A percentile compares a stretch with the other conserved stretches of the same genome.
phyloP scores from a whole-genome alignment of 2,113 vertebrate genomes.

The Gasterosteus nipponicus region DNA sequence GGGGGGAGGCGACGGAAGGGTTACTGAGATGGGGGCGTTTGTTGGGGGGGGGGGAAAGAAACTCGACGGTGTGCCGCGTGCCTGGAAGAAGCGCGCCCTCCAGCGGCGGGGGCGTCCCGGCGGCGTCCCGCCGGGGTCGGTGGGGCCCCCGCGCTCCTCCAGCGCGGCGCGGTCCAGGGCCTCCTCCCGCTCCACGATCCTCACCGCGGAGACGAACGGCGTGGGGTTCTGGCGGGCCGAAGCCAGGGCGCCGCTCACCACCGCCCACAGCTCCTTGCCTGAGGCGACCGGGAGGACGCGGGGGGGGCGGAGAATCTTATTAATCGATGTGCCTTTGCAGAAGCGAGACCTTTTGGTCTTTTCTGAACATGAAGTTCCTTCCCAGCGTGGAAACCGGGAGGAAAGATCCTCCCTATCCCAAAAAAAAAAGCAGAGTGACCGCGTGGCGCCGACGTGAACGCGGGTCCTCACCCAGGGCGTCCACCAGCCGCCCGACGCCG shows the following conservation, averaged over 20 bases:
- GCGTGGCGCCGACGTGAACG: too few species aligned
- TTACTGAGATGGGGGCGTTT: too few species aligned
- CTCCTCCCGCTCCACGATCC: slow-evolving; percentile 94
- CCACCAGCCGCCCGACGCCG: slow-evolving; percentile 86
- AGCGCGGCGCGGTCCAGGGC: slow-evolving; percentile 79
- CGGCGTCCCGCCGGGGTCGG: slow-evolving; percentile 69
- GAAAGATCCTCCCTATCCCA: too few species aligned
- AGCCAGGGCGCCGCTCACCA: slow-evolving; percentile 82
- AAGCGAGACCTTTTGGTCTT: too few species aligned
- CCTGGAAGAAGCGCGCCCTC: slow-evolving; percentile 87
- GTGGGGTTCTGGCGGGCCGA: slow-evolving; percentile 89
- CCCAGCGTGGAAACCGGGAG: too few species aligned
- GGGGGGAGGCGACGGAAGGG: too few species aligned
- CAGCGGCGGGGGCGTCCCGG: slow-evolving; percentile 89
- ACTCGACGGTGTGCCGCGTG: slow-evolving; percentile 34
- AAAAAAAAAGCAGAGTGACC: too few species aligned
- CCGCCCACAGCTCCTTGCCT: slow-evolving; percentile 86
- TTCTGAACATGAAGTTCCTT: too few species aligned
- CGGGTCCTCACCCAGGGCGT: slow-evolving; percentile 82
- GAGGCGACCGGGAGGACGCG: background rate
- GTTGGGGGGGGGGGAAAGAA: too few species aligned
- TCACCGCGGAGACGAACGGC: slow-evolving; percentile 89
- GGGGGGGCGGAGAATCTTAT: too few species aligned
- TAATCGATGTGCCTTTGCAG: too few species aligned
- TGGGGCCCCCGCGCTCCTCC: slow-evolving; percentile 67